Evolutionary conservation across 30 jellyfish, hydroid and myxozoan genomes (phyloP).

Genomic region (Cassiopea andromeda): DNA sequence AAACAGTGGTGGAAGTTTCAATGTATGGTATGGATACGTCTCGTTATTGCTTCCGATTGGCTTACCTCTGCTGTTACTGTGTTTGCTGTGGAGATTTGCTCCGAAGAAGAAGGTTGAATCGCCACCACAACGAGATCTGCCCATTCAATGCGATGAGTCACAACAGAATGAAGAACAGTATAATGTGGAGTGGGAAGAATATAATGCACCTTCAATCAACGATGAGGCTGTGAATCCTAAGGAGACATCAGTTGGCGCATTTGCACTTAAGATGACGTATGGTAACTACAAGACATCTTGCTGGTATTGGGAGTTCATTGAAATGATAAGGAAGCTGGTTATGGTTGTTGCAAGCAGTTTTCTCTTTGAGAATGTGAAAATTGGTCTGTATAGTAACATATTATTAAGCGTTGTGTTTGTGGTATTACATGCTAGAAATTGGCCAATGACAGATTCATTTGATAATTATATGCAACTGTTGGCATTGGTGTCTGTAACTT

Average conservation of each 20-base stretch:
- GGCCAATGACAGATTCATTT: slow-evolving; percentile 49
- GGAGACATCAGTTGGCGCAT: background rate
- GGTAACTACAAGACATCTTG: slow-evolving; percentile 40
- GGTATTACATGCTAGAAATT: slow-evolving; percentile 27
- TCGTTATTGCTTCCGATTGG: slow-evolving; percentile 62
- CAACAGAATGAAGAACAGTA: background rate
- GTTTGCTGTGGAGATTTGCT: slow-evolving; percentile 18
- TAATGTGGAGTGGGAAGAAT: background rate
- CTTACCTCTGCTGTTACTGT: slow-evolving; percentile 43
- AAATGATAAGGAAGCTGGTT: slow-evolving; percentile 43
- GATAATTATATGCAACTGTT: slow-evolving; percentile 48
- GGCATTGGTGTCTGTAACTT: slow-evolving; percentile 13
- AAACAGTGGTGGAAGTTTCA: background rate
- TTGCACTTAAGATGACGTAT: slow-evolving; percentile 34
- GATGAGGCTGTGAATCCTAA: background rate
- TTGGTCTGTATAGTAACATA: slow-evolving; percentile 18
- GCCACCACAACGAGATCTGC: background rate
- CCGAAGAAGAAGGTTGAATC: background rate
- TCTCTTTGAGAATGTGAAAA: slow-evolving; percentile 8
- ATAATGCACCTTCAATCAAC: background rate
- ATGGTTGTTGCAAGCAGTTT: slow-evolving; percentile 9
- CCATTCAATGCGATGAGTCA: background rate
- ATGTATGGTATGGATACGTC: slow-evolving; percentile 19
- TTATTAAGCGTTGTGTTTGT: slow-evolving; percentile 16
- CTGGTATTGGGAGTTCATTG: slow-evolving; percentile 60